Percentiles rank a stretch among this genome's conserved stretches.
Evolutionary conservation across 1,140 invertebrate species (phyloP).

Genomic region (Lasioglossum albipes): DNA sequence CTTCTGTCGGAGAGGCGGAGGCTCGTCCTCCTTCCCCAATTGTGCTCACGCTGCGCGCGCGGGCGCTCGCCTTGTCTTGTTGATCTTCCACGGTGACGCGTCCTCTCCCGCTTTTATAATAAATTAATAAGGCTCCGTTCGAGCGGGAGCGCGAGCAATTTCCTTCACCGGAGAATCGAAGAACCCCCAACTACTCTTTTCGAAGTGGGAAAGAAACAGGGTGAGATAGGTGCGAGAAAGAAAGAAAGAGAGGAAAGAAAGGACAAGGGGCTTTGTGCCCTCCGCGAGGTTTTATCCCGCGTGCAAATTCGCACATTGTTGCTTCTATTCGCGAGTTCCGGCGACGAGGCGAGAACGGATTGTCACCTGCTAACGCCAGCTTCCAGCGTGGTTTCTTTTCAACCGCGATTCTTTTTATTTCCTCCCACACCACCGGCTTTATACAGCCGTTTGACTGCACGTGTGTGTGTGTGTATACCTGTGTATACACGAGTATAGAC

Average conservation of each 20-base stretch:
- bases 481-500: not conserved
- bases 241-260: not conserved
- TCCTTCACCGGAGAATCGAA: not conserved
- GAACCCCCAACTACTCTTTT: not conserved
- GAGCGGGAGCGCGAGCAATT: not conserved
- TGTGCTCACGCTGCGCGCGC: not conserved
- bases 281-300: constrained; percentile 20
- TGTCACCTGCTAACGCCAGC: constrained; percentile 25
- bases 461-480: not conserved
- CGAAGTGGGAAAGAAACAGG: not conserved
- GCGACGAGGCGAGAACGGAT: constrained; percentile 18
- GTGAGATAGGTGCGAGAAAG: not conserved
- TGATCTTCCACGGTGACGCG: not conserved
- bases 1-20: not conserved
- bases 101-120: not conserved
- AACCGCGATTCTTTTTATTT: constrained; percentile 45
- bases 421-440: not conserved
- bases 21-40: not conserved
- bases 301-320: constrained; percentile 37
- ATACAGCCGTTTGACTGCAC: not conserved
- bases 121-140: not conserved
- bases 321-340: constrained; percentile 31
- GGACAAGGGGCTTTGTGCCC: constrained; percentile 12
- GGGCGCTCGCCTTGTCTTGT: not conserved
- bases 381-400: constrained; percentile 37